A percentile compares a stretch with the other conserved stretches of the same genome.
Conservation (phyloP, 2,888 invertebrate species). For the Metalampra italica region DNA sequence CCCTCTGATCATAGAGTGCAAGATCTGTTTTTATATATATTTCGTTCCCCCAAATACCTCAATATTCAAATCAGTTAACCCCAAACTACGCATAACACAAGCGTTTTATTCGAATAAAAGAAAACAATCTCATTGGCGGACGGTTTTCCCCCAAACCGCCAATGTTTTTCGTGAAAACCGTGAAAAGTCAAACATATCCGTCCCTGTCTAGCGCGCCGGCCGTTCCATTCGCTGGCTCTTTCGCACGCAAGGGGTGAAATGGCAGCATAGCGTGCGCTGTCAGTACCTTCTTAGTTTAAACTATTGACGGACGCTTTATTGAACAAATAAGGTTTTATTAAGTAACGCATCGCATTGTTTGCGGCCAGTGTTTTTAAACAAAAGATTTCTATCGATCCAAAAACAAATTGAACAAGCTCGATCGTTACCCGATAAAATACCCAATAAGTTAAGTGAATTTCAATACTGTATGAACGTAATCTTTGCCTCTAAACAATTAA, state of each 20-base stretch:
- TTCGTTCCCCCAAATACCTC: slow-evolving; percentile 16
- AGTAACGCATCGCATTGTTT: slow-evolving; percentile 22
- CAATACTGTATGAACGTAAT: too few species aligned
- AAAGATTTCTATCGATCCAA: slow-evolving; percentile 12
- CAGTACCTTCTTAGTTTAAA: slow-evolving; percentile 68
- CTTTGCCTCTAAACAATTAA: too few species aligned
- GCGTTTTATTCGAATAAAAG: slow-evolving; percentile 1
- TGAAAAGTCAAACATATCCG: slow-evolving; percentile 43
- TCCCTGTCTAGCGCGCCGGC: slow-evolving; percentile 35
- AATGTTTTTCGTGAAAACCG: slow-evolving; percentile 53
- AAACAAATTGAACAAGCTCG: slow-evolving; percentile 14
- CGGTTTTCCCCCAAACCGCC: slow-evolving; percentile 38
- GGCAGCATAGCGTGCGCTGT: slow-evolving; percentile 36
- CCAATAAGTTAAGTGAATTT: background rate
- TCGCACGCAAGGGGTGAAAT: slow-evolving; percentile 55
- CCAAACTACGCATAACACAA: background rate
- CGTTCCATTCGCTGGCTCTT: slow-evolving; percentile 36
- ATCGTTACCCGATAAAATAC: background rate
- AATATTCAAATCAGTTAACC: slow-evolving; percentile 31
- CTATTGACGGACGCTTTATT: slow-evolving; percentile 59
- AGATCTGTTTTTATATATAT: too few species aligned
- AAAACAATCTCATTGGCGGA: slow-evolving; percentile 45
- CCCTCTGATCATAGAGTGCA: too few species aligned
- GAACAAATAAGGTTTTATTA: slow-evolving; percentile 32
- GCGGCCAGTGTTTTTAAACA: slow-evolving; percentile 22